A percentile compares a stretch with the other conserved stretches of the same genome.
Evolutionary conservation across 2,113 vertebrate genomes (phyloP).

Genomic region (Bufo gargarizans): DNA sequence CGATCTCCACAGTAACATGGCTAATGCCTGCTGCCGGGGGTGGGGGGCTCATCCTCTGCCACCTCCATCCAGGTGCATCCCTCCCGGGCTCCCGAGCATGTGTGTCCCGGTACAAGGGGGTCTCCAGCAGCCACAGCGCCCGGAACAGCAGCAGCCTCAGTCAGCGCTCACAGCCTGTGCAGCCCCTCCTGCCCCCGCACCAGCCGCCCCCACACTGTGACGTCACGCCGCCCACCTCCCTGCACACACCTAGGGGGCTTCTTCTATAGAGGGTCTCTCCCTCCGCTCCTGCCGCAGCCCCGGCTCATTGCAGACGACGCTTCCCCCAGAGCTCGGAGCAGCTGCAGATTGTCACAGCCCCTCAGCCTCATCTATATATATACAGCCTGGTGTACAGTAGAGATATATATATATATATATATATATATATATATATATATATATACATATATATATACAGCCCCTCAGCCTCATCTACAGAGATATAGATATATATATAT

Average conservation of each 20-base stretch:
- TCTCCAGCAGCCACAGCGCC: slow-evolving; percentile 21
- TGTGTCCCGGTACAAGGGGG: not conserved
- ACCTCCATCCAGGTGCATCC: slow-evolving; percentile 47
- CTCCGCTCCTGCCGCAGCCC: slow-evolving; percentile 24
- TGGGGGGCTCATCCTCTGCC: slow-evolving; percentile 50
- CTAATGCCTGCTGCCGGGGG: slow-evolving; percentile 24
- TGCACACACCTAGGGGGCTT: slow-evolving; percentile 41
- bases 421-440: too few species aligned
- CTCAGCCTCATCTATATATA: not conserved
- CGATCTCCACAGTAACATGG: slow-evolving; percentile 21
- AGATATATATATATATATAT: too few species aligned
- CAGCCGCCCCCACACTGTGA: slow-evolving; percentile 46
- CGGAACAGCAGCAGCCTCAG: slow-evolving; percentile 41
- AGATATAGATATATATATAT: too few species aligned
- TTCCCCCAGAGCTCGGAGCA: not conserved
- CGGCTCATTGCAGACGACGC: slow-evolving; percentile 1
- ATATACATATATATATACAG: too few species aligned
- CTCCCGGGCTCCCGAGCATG: slow-evolving; percentile 1
- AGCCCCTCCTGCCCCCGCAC: slow-evolving; percentile 55
- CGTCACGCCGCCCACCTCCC: slow-evolving; percentile 37
- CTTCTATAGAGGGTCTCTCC: slow-evolving; percentile 20
- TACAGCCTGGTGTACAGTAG: too few species aligned
- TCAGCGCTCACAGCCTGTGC: slow-evolving; percentile 46
- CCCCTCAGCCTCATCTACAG: too few species aligned
- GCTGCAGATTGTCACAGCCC: not conserved